Percentiles rank a stretch among this genome's conserved stretches.
phyloP scores from a whole-genome alignment of 2,888 invertebrate species.

The Drosophila niveifrons region DNA sequence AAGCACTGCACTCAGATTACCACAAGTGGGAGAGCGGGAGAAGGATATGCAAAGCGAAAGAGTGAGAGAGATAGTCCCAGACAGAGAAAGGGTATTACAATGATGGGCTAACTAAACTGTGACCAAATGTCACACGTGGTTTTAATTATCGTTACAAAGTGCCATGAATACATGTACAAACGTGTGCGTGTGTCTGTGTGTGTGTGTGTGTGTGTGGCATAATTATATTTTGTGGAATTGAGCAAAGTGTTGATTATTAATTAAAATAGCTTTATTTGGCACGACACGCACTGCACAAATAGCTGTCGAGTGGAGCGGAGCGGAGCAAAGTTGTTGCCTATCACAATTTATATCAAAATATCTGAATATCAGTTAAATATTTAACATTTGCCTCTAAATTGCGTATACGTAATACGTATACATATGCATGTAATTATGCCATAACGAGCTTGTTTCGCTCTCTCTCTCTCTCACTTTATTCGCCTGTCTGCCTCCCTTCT shows the following conservation, averaged over 20 bases:
- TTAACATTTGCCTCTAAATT: conserved; percentile 66
- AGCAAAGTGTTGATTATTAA: conserved; percentile 80
- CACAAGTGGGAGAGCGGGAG: not conserved
- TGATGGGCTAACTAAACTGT: conserved; percentile 61
- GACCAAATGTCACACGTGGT: conserved; percentile 74
- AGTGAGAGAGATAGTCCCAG: not conserved
- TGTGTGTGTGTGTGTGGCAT: conserved; percentile 40
- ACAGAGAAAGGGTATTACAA: not conserved
- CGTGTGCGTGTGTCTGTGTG: conserved; percentile 8
- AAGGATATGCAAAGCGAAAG: not conserved
- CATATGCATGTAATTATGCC: conserved; percentile 63
- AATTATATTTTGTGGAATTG: conserved; percentile 78
- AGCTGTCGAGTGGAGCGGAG: conserved; percentile 19
- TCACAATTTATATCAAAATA: conserved; percentile 33
- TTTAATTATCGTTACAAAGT: conserved; percentile 72
- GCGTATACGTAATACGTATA: conserved; percentile 30
- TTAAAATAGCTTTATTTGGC: conserved; percentile 77
- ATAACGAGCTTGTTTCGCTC: conserved; percentile 50
- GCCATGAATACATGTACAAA: not conserved
- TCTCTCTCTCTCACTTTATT: not conserved
- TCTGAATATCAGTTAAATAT: conserved; percentile 67
- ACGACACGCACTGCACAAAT: conserved; percentile 32
- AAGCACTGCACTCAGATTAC: conserved; percentile 27
- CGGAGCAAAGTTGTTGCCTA: conserved; percentile 13
- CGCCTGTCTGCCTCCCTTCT: conserved; percentile 19